Conservation (phyloP, 2,888 invertebrate species). For the Hartigia nigra region DNA sequence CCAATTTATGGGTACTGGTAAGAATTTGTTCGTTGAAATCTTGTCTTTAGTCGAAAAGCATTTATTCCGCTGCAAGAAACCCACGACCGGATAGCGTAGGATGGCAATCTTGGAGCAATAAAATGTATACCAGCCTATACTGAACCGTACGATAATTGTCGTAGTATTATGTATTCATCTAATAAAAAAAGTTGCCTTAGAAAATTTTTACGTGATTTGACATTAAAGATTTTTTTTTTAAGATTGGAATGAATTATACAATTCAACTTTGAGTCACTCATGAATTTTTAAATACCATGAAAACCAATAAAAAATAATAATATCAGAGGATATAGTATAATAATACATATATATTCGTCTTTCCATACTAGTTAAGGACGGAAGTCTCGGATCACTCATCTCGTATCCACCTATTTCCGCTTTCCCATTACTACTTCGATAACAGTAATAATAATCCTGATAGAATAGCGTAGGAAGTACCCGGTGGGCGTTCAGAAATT, state of each 20-base stretch:
- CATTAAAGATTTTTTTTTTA: neutral
- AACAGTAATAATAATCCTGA: neutral
- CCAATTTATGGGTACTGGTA: neutral
- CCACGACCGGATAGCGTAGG: slow-evolving; percentile 35
- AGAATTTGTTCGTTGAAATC: neutral
- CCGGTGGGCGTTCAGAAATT: neutral
- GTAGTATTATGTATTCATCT: neutral
- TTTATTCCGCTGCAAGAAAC: slow-evolving; percentile 32
- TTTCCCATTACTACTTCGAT: neutral
- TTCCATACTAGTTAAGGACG: neutral
- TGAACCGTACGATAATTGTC: neutral
- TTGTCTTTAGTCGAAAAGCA: slow-evolving; percentile 35
- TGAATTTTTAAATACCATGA: neutral
- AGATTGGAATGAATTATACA: neutral
- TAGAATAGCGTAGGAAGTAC: neutral
- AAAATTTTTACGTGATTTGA: neutral
- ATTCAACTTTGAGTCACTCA: neutral
- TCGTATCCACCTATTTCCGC: neutral
- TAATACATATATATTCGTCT: neutral
- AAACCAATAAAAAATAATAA: neutral
- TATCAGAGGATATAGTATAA: neutral
- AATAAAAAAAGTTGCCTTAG: neutral
- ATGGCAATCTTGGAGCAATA: slow-evolving; percentile 38
- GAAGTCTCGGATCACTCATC: neutral
- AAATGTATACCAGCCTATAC: slow-evolving; percentile 29